These are phyloP conservation scores for Agelas oroides DNA, from an alignment of 37 sponge, comb jelly and placozoan genomes.

Conservation along the genomic window DNA sequence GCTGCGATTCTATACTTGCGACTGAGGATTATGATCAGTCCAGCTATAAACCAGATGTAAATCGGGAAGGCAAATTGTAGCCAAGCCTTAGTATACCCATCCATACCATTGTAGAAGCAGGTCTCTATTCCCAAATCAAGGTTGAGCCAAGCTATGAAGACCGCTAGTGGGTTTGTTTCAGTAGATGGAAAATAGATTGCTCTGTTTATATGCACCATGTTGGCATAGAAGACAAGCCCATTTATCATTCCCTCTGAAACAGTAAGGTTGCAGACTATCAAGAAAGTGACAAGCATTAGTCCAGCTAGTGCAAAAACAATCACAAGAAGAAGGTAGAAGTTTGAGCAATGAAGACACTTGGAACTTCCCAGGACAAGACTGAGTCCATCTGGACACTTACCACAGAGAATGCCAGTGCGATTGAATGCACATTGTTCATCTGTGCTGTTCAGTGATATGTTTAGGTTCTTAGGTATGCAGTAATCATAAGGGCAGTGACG, in stretches of 20 bases:
- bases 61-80: conserved; percentile 60
- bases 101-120: conserved; percentile 60
- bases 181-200: conserved; percentile 6
- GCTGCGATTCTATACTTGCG: conserved; percentile 1
- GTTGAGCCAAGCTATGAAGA: conserved; percentile 49
- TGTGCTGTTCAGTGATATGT: not conserved
- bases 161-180: not conserved
- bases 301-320: conserved; percentile 32
- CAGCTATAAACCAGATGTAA: conserved; percentile 36
- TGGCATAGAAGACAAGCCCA: conserved; percentile 43
- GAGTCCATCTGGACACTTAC: not conserved
- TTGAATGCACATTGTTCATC: not conserved
- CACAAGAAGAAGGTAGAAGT: not conserved
- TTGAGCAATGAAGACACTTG: not conserved
- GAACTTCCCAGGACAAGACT: not conserved
- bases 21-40: conserved; percentile 15
- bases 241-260: conserved; percentile 38
- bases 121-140: conserved; percentile 41
- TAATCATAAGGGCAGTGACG: conserved; percentile 2
- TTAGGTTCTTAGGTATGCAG: not conserved
- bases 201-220: conserved; percentile 25
- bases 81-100: conserved; percentile 35
- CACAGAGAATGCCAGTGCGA: conserved; percentile 13
- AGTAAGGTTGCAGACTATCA: conserved; percentile 21
- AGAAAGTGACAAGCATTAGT: conserved; percentile 20